Conservation (phyloP, 2,113 vertebrate species). For the Morone saxatilis region DNA sequence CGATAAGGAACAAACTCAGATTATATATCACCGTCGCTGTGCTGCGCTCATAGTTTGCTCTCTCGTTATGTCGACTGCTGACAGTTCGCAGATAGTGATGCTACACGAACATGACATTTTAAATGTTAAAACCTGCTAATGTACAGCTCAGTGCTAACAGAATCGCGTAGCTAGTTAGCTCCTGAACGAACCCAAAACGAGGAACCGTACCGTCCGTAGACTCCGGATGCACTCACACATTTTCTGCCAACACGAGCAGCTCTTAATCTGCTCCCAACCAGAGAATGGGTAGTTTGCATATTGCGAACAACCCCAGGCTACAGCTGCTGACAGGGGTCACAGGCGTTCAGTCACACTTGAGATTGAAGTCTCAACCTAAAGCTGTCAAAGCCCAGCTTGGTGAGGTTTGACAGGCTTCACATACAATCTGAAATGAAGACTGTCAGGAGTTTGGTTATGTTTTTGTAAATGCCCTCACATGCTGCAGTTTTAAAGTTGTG, state of each 20-base stretch:
- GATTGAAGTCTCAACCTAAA: not conserved
- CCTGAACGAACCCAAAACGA: not conserved
- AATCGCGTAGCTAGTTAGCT: conserved; percentile 32
- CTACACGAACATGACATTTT: not conserved
- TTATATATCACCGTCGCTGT: not conserved
- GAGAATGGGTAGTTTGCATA: not conserved
- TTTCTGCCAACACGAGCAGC: not conserved
- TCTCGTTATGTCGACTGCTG: not conserved
- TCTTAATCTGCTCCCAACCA: not conserved
- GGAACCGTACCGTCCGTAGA: not conserved
- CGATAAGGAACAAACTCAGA: conserved; percentile 11
- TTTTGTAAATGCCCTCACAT: not conserved
- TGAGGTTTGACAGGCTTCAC: not conserved
- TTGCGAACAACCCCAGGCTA: not conserved
- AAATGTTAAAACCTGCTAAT: not conserved
- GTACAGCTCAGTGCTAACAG: conserved; percentile 30
- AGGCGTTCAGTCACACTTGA: no score
- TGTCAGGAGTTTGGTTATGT: not conserved
- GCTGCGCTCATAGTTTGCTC: not conserved
- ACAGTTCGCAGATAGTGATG: not conserved
- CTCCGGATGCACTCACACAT: not conserved
- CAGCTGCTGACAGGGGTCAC: conserved; percentile 1
- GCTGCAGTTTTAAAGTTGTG: not conserved
- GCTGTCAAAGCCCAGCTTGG: not conserved
- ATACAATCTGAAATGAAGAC: not conserved